Base-by-base conservation (phyloP, 1,140 invertebrate genomes). In the Ips typographus region DNA sequence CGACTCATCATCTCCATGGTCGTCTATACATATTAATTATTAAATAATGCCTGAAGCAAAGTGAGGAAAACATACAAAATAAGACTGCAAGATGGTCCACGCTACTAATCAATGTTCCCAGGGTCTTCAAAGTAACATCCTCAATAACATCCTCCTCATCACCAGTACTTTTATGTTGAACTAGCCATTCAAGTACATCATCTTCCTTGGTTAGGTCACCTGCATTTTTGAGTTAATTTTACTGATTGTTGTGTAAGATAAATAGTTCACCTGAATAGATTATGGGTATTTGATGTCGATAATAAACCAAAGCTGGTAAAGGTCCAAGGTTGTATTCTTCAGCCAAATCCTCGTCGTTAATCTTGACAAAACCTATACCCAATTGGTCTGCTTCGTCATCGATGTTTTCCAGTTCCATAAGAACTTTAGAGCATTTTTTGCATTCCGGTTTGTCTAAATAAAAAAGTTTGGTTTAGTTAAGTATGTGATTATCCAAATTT, bases 321-420 rank as follows among this genome's bases (percentile, higher is more conserved):
- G 89, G 85, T 75, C 92, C 93, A 77, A 96, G 85, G 84, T 93
- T 95, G 84, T 96, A 96, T 81, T 96, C 94, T 79, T 95, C 92
- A 65, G 94, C 93, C 67, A 97, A 83, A 77, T 89, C 87, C 82
- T 95, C 92, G 80, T 97, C 95, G 72, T 94, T 90, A 77, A 96
- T 96, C 82, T 96, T 96, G 38, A 96, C 94, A 80, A 96, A 96
- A 70, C 93, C 94, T 78, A 96, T 96, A 55, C 93, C 94, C 68
- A 96, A 84, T 79, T 96, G 93, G 83, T 96, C 94, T n/a, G 94
- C 94, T 82, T 96, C 94, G 78, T 96, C 94, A 78, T 96, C 94
- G 77, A 96, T 96, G 82, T 96, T 96, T 81, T 97, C 95, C 80
- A 96, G 80, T 82, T 95, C 92, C 82, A 92, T 89, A 55, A 95